Conservation (phyloP, 2,113 vertebrate genomes). For the Antennarius striatus region DNA sequence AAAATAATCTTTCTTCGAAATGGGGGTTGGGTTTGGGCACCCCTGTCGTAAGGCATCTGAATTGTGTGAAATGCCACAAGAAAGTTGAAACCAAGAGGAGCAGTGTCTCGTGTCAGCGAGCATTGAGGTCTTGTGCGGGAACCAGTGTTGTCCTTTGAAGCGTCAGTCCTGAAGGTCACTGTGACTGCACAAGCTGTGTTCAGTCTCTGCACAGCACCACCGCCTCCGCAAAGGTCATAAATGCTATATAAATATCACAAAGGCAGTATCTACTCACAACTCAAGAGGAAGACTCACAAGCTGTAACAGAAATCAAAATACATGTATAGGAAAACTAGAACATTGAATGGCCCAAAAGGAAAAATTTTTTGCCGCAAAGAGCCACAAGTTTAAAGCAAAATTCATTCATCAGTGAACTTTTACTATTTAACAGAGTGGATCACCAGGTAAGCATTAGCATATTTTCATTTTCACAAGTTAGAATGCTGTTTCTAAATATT, state of each 20-base stretch:
- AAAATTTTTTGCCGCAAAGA: too few species aligned
- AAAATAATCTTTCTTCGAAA: neutral
- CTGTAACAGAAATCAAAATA: too few species aligned
- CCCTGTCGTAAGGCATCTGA: neutral
- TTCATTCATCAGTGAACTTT: too few species aligned
- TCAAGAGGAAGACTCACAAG: too few species aligned
- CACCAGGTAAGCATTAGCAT: too few species aligned
- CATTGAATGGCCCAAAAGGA: too few species aligned
- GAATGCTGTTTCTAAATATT: too few species aligned
- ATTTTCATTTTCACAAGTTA: too few species aligned
- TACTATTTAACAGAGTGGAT: too few species aligned
- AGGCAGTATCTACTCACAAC: slow-evolving; percentile 20
- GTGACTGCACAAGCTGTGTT: slow-evolving; percentile 24
- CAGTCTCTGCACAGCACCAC: slow-evolving; percentile 34
- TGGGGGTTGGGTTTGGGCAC: neutral
- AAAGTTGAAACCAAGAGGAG: slow-evolving; percentile 10
- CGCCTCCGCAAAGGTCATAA: slow-evolving; percentile 53
- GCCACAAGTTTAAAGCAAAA: too few species aligned
- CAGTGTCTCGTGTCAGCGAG: slow-evolving; percentile 39
- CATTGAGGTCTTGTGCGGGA: slow-evolving; percentile 36
- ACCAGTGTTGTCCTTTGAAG: slow-evolving; percentile 43
- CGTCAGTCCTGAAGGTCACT: slow-evolving; percentile 51
- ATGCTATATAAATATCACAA: slow-evolving; percentile 36
- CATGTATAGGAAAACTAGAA: too few species aligned
- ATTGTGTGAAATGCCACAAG: slow-evolving; percentile 23